phyloP scores from a whole-genome alignment of 2,113 vertebrate genomes.

The Psophia crepitans region DNA sequence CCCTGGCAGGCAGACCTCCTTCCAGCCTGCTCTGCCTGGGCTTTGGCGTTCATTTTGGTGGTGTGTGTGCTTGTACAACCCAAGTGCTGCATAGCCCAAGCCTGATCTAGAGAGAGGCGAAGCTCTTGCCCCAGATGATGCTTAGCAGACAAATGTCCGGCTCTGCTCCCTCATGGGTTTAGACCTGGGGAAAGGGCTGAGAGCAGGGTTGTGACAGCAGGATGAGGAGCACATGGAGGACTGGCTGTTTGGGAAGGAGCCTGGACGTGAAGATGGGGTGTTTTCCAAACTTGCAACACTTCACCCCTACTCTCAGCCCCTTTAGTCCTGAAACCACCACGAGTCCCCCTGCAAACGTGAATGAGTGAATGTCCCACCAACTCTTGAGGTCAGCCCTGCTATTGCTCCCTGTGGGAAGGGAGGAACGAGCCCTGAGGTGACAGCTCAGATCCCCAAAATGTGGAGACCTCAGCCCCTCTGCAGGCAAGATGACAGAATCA shows the following conservation, averaged over 20 bases:
- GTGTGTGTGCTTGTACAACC: neutral
- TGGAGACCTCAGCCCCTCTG: neutral
- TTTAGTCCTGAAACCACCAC: neutral
- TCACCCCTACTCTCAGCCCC: neutral
- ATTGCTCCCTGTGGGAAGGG: neutral
- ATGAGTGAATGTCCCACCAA: neutral
- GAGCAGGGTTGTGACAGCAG: neutral
- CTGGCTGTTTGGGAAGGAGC: neutral
- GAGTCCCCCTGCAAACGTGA: rapidly evolving
- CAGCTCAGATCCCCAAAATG: rapidly evolving
- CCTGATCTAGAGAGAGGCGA: neutral
- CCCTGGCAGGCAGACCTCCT: neutral
- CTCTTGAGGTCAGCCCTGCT: neutral
- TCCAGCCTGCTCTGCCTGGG: neutral
- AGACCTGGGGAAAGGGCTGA: neutral
- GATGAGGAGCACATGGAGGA: rapidly evolving
- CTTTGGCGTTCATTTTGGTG: neutral
- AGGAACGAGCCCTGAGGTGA: neutral
- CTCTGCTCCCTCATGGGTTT: rapidly evolving
- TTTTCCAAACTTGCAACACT: neutral
- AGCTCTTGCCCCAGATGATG: neutral
- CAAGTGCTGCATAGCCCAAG: neutral
- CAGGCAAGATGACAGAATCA: neutral
- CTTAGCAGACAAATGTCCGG: neutral
- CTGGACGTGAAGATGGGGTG: rapidly evolving